Percentiles rank a stretch among this genome's conserved stretches.
These are phyloP conservation scores for Hypercompe scribonia DNA, from an alignment of 2,888 invertebrate species.

Conservation along the genomic window DNA sequence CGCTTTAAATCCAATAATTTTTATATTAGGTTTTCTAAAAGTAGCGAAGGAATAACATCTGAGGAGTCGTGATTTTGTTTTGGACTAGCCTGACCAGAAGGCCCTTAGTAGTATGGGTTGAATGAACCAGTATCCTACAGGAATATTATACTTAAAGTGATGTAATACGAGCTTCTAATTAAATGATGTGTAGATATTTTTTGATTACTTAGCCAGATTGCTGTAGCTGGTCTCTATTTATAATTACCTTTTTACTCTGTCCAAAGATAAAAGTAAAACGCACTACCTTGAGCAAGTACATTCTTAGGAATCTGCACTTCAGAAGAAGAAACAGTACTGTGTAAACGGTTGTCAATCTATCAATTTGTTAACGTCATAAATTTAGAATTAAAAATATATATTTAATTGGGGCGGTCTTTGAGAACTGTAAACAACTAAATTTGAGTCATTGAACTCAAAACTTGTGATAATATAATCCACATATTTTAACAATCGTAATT, in stretches of 20 bases:
- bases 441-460: not conserved
- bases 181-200: not conserved
- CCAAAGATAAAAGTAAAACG: not conserved
- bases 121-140: not conserved
- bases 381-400: too few species aligned
- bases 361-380: too few species aligned
- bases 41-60: not conserved
- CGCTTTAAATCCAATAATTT: too few species aligned
- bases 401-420: too few species aligned
- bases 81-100: not conserved
- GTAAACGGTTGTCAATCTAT: too few species aligned
- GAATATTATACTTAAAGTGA: too few species aligned
- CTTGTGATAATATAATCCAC: not conserved
- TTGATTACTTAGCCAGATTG: not conserved
- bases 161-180: too few species aligned
- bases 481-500: not conserved
- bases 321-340: too few species aligned
- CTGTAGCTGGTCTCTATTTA: not conserved
- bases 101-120: not conserved
- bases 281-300: too few species aligned
- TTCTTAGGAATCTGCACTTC: too few species aligned
- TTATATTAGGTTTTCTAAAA: not conserved
- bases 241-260: not conserved
- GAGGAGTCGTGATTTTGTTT: too few species aligned
- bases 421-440: not conserved